Percentiles rank a stretch among this genome's conserved stretches.
Evolutionary conservation across 2,797 vertebrate genomes (phyloP).

Genomic region (Delichon dasypus): DNA sequence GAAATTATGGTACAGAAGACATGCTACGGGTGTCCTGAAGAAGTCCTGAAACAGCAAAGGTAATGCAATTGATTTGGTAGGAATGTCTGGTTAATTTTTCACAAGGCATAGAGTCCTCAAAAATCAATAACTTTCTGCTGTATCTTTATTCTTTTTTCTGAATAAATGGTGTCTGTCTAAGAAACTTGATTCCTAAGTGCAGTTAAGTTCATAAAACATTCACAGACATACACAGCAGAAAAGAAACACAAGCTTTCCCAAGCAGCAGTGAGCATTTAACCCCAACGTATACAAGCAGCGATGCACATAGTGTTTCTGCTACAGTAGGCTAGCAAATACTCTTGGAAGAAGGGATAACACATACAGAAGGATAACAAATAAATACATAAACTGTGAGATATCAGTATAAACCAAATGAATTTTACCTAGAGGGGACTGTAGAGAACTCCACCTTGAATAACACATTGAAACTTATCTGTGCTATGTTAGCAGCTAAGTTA

Average conservation of each 20-base stretch:
- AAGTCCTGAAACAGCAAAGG: constrained; percentile 70
- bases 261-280: constrained; percentile 66
- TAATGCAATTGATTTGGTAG: constrained; percentile 86
- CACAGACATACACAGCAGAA: constrained; percentile 76
- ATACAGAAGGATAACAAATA: neutral
- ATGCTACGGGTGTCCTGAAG: neutral
- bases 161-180: constrained; percentile 91
- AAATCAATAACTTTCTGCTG: constrained; percentile 90
- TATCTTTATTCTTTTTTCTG: constrained; percentile 87
- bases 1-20: neutral
- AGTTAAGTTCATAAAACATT: constrained; percentile 89
- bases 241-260: constrained; percentile 75
- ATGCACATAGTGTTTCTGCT: neutral
- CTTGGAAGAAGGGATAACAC: neutral
- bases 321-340: neutral
- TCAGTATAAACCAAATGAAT: neutral
- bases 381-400: neutral
- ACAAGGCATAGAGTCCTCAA: constrained; percentile 85
- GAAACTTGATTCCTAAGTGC: constrained; percentile 87
- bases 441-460: neutral
- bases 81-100: constrained; percentile 96
- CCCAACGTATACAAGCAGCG: constrained; percentile 10
- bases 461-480: neutral
- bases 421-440: neutral
- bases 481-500: neutral